Evolutionary conservation across 2,113 vertebrate species (phyloP).

Genomic region (Pyrgilauda ruficollis): DNA sequence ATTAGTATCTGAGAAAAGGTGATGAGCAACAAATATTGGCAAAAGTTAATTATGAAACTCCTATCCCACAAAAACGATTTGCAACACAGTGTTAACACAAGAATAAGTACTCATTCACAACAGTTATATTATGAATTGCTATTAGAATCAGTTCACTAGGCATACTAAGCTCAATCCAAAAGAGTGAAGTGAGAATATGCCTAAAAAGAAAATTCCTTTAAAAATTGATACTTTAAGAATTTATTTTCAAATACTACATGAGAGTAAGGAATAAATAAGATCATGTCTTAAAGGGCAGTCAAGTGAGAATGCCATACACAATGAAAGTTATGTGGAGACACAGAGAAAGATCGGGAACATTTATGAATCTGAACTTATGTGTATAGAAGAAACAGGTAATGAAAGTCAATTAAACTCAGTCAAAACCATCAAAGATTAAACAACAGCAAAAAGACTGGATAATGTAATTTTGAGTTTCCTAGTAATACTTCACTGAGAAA

Average conservation of each 20-base stretch:
- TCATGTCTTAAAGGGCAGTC: background rate
- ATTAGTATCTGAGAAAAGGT: constrained; percentile 37
- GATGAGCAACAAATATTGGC: background rate
- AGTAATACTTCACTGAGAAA: background rate
- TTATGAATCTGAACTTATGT: background rate
- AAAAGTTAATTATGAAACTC: constrained; percentile 12
- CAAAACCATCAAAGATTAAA: background rate
- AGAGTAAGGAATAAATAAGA: background rate
- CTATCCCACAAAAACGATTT: constrained; percentile 14
- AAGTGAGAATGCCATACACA: background rate
- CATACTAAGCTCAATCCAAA: background rate
- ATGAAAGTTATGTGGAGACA: background rate
- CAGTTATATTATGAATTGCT: background rate
- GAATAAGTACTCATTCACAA: background rate
- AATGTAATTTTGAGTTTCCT: background rate
- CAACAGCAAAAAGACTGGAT: background rate
- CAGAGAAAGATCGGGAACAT: background rate
- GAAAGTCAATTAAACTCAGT: background rate
- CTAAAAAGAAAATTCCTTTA: background rate
- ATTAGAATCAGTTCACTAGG: background rate
- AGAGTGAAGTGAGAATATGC: background rate
- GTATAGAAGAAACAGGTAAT: background rate
- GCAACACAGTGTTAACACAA: background rate
- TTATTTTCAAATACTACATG: background rate
- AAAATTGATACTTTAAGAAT: background rate